These are phyloP conservation scores for Latrodectus geometricus DNA, from an alignment of 1,140 invertebrate genomes.

Conservation along the genomic window DNA sequence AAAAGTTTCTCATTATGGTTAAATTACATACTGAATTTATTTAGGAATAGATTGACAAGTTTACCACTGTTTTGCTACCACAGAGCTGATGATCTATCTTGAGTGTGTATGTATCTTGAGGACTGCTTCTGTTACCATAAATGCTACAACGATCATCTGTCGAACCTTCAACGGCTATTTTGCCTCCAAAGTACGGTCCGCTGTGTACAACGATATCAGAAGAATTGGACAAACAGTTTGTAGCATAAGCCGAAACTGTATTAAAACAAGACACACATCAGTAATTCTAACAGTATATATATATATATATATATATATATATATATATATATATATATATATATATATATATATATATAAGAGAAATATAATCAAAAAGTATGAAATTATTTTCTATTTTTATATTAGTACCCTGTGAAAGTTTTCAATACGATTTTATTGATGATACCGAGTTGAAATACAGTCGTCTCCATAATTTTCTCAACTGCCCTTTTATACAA, in stretches of 20 bases:
- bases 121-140: slow-evolving; percentile 71
- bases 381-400: no score
- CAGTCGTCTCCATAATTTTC: no score
- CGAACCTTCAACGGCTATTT: slow-evolving; percentile 77
- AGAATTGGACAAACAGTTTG: slow-evolving; percentile 79
- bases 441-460: no score
- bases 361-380: no score
- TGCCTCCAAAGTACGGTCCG: slow-evolving; percentile 80
- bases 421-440: no score
- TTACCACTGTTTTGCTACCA: slow-evolving; percentile 78
- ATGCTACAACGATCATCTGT: slow-evolving; percentile 66
- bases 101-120: slow-evolving; percentile 78
- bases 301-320: no score
- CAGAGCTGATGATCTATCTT: slow-evolving; percentile 80
- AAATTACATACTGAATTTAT: not conserved
- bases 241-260: slow-evolving; percentile 81
- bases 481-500: no score
- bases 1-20: not conserved
- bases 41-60: not conserved
- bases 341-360: no score
- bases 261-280: slow-evolving; percentile 7
- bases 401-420: no score
- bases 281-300: not conserved
- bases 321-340: no score
- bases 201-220: slow-evolving; percentile 84